These are phyloP conservation scores for Schrankia costaestrigalis DNA, from an alignment of 2,888 invertebrate genomes.

Conservation along the genomic window DNA sequence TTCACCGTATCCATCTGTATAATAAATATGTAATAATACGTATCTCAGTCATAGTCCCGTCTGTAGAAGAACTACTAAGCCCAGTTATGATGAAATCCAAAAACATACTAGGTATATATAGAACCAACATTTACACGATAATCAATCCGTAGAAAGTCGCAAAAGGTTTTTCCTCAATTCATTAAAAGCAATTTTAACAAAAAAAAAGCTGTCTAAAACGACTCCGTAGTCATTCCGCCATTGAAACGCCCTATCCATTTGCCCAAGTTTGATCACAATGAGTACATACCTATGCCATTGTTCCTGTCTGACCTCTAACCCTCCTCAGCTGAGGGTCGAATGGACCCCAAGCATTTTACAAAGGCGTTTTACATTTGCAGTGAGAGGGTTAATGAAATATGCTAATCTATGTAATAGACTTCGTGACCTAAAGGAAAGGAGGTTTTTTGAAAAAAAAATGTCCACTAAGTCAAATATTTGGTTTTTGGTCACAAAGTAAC, in stretches of 20 bases:
- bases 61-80: too few species aligned
- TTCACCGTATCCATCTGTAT: too few species aligned
- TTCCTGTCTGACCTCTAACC: constrained; percentile 14
- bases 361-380: constrained; percentile 33
- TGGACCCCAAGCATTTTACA: constrained; percentile 24
- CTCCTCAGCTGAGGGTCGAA: constrained; percentile 12
- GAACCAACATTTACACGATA: too few species aligned
- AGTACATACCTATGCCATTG: constrained; percentile 18
- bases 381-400: constrained; percentile 44
- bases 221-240: constrained; percentile 10
- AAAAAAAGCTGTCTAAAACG: constrained; percentile 3
- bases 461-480: too few species aligned
- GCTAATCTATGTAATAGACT: constrained; percentile 42
- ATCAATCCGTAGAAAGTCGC: too few species aligned
- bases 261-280: constrained; percentile 28
- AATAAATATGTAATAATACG: too few species aligned
- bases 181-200: constrained; percentile 2
- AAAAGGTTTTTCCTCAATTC: too few species aligned
- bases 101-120: too few species aligned
- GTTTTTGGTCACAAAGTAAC: not conserved
- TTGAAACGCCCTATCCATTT: constrained; percentile 18
- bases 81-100: too few species aligned
- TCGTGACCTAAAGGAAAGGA: constrained; percentile 40
- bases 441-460: constrained; percentile 1
- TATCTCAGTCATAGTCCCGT: too few species aligned